Base-by-base conservation (phyloP, 1,140 invertebrate genomes). In the Periplaneta americana region DNA sequence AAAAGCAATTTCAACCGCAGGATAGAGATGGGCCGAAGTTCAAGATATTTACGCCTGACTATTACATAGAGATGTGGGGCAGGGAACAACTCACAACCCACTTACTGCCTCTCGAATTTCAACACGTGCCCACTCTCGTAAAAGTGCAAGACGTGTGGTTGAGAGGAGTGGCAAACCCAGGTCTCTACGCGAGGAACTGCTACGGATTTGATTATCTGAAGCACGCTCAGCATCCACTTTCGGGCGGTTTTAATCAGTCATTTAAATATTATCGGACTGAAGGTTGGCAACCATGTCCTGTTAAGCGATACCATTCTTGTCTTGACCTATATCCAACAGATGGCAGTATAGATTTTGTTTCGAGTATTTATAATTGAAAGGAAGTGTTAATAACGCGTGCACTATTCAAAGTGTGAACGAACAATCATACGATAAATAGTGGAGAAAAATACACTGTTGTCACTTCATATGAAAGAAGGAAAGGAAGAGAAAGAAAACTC, bases 101-200 rank as follows among this genome's bases (percentile, higher is more conserved):
- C n/a, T 34, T 74, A 11, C 57, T 85, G 17, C 82, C 84, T 22
- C 11, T 11, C 1, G 81, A 75, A n/a, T 66, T 82, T 15, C 35
- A 32, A 10, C 28, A 48, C n/a, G 80, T 79, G 17, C 85, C 85
- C 28, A 87, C 86, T 0, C 80, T 83, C 33, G 83, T 86, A 6
- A 33, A 84, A 37, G 34, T 87, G 1, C 81, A 84, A 76, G 84
- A 85, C 15, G 39, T 82, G 9, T 86, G 86, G 86, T 81, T 86
- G 3, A 80, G 82, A 34, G 84, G 80, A 18, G 85, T 84, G 22
- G 75, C 83, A 57, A 87, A 85, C 78, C 87, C 87, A 33, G 87
- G 87, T 13, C 81, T 85, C 15, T 86, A 85, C 83, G 84, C 84
- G 15, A 82, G 87, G 18, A 86, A 86, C 79, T 83, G 85, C 35